Evolutionary conservation across 2,797 vertebrate genomes (phyloP).

Genomic region (Smutsia temminckii): DNA sequence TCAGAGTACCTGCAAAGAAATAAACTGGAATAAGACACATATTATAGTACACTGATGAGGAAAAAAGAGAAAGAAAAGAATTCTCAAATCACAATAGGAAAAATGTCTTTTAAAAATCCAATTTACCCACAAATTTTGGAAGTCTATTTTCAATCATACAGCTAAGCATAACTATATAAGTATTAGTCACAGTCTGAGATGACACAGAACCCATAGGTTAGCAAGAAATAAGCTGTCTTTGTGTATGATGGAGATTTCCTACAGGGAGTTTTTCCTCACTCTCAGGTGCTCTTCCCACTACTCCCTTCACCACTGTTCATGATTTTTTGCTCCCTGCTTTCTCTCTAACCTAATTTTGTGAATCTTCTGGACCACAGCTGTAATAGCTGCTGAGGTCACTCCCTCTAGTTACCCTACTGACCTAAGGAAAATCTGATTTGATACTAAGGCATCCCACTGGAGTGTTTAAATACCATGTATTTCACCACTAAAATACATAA

Average conservation of each 20-base stretch:
- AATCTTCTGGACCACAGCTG: neutral
- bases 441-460: neutral
- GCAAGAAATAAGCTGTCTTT: neutral
- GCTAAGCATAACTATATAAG: neutral
- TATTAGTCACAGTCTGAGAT: slow-evolving; percentile 18
- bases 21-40: neutral
- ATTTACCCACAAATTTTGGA: neutral
- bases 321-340: neutral
- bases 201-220: neutral
- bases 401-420: neutral
- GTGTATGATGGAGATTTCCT: neutral
- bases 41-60: neutral
- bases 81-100: neutral
- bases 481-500: slow-evolving; percentile 21
- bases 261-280: neutral
- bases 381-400: neutral
- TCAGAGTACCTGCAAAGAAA: neutral
- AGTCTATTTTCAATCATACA: slow-evolving; percentile 13
- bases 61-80: neutral
- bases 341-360: neutral
- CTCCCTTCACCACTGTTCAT: neutral
- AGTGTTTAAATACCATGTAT: neutral
- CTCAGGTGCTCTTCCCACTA: neutral
- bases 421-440: slow-evolving; percentile 31
- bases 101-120: slow-evolving; percentile 20